Percentiles rank a stretch among this genome's conserved stretches.
phyloP scores from a whole-genome alignment of 2,888 invertebrate genomes.

The Coelinius sp. region DNA sequence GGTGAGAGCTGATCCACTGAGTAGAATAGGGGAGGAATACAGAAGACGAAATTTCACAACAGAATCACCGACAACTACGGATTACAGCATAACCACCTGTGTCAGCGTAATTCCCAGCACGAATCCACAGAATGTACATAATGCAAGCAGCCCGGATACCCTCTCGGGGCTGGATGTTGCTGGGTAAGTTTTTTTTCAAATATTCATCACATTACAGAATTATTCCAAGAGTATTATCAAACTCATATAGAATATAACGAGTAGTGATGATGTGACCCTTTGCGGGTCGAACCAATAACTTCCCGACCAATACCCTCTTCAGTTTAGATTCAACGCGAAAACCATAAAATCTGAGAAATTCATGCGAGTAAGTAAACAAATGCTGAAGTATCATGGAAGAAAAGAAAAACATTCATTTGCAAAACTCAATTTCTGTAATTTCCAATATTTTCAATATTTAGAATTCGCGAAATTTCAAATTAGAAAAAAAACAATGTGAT shows the following conservation, averaged over 20 bases:
- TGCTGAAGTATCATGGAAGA: too few species aligned
- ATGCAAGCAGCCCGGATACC: conserved; percentile 82
- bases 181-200: conserved; percentile 68
- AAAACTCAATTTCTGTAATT: too few species aligned
- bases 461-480: too few species aligned
- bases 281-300: too few species aligned
- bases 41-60: conserved; percentile 75
- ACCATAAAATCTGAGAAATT: too few species aligned
- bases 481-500: too few species aligned
- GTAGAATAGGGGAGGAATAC: conserved; percentile 76
- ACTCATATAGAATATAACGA: not conserved
- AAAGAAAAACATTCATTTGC: too few species aligned
- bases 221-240: not conserved
- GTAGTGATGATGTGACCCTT: too few species aligned
- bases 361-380: too few species aligned
- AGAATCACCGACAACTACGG: conserved; percentile 79
- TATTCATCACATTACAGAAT: not conserved
- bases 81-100: conserved; percentile 81
- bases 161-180: conserved; percentile 86
- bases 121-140: conserved; percentile 74
- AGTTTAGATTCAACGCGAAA: too few species aligned
- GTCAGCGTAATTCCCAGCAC: conserved; percentile 76
- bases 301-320: too few species aligned
- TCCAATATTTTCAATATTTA: too few species aligned
- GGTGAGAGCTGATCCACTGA: conserved; percentile 87